These are phyloP conservation scores for Eira barbara DNA, from an alignment of 2,113 vertebrate species.

Conservation along the genomic window DNA sequence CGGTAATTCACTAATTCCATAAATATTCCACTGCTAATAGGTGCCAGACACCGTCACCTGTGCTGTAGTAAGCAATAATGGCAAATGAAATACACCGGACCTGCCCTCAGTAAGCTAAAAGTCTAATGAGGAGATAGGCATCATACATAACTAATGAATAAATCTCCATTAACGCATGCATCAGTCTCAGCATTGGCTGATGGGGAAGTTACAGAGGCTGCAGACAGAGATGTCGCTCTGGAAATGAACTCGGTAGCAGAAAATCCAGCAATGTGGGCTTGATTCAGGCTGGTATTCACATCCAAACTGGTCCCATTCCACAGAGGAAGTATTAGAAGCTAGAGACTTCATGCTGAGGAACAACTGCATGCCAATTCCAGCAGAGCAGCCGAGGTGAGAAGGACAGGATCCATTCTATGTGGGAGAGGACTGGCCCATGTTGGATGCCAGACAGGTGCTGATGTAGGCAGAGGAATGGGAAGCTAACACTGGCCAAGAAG, in stretches of 20 bases:
- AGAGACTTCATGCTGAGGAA: neutral
- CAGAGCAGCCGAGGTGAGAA: too few species aligned
- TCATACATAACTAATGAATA: neutral
- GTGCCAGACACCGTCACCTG: neutral
- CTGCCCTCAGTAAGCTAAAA: neutral
- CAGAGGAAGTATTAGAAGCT: neutral
- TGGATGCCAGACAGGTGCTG: neutral
- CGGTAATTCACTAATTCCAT: neutral
- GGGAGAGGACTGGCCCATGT: neutral
- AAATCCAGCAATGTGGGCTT: neutral
- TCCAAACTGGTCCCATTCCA: neutral
- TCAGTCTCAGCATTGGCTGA: neutral
- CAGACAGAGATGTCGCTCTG: neutral
- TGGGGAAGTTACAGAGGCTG: neutral
- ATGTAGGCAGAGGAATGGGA: neutral
- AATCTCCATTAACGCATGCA: neutral
- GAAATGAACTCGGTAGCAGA: neutral
- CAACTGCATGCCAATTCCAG: neutral
- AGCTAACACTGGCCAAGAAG: neutral
- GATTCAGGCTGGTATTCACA: neutral
- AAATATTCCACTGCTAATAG: neutral
- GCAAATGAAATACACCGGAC: neutral
- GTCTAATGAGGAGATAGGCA: neutral
- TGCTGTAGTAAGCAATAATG: neutral
- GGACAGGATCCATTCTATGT: rapidly evolving